Evolutionary conservation across 1,140 invertebrate species (phyloP).

Genomic region (Oreohelix idahoensis): DNA sequence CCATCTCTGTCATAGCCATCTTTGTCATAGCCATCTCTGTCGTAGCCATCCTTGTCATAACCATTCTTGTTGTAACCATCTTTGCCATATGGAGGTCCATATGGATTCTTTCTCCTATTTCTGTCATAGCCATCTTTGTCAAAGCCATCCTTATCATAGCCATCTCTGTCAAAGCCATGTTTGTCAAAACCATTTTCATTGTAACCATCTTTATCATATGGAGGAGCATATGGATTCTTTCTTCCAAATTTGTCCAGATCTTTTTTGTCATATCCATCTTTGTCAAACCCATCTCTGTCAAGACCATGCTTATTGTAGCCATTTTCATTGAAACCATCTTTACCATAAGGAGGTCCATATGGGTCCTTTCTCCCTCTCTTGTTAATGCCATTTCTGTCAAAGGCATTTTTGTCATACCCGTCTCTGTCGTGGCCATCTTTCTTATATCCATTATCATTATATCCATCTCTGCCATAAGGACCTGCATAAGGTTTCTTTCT

Average conservation of each 20-base stretch:
- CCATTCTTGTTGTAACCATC: conserved; percentile 3
- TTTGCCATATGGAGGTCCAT: conserved; percentile 6
- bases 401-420: conserved; percentile 26
- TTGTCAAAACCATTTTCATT: not conserved
- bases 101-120: conserved; percentile 17
- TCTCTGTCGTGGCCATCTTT: conserved; percentile 20
- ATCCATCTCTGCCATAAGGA: not conserved
- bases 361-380: not conserved
- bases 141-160: not conserved
- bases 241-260: not conserved
- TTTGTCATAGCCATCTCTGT: not conserved
- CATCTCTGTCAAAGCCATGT: conserved; percentile 3
- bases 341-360: conserved; percentile 11
- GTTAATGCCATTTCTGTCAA: conserved; percentile 22
- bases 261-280: conserved; percentile 4
- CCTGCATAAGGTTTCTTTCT: not conserved
- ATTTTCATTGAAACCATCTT: conserved; percentile 4
- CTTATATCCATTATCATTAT: not conserved
- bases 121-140: conserved; percentile 19
- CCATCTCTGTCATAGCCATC: conserved; percentile 3
- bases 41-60: not conserved
- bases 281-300: not conserved
- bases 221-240: conserved; percentile 8
- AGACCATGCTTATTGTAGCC: conserved; percentile 4
- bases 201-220: not conserved